Conservation (phyloP, 2,888 invertebrate genomes). For the Lamellibrachia columna region DNA sequence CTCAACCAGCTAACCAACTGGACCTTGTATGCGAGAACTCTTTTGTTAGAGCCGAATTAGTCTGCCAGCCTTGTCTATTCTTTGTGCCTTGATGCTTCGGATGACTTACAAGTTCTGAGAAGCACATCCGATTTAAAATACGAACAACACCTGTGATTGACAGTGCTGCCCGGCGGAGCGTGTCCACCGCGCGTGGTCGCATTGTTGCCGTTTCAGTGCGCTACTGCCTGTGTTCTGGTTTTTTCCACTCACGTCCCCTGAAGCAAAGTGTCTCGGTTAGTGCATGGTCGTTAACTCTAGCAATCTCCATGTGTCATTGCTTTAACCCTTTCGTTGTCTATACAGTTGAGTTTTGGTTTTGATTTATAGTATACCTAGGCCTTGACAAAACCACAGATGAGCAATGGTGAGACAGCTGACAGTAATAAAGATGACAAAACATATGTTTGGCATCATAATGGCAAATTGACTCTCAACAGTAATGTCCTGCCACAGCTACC, state of each 20-base stretch:
- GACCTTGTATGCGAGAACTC: neutral
- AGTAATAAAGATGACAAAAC: neutral
- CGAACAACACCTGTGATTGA: constrained; percentile 7
- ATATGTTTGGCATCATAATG: neutral
- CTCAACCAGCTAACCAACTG: neutral
- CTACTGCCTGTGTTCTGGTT: neutral
- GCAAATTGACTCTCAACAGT: neutral
- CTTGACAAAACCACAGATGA: constrained; percentile 10
- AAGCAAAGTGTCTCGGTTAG: constrained; percentile 16
- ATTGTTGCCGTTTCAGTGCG: neutral
- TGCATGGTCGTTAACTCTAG: constrained; percentile 16
- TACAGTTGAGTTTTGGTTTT: neutral
- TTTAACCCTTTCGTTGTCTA: neutral
- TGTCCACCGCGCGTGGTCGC: neutral
- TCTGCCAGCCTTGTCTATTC: neutral
- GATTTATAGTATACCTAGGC: neutral
- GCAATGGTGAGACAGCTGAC: neutral
- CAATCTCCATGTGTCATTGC: neutral
- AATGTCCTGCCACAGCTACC: neutral
- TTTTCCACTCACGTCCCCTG: constrained; percentile 12
- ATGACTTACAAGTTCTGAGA: constrained; percentile 9
- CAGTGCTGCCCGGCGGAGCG: neutral
- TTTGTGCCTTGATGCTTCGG: neutral
- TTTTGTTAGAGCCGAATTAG: neutral
- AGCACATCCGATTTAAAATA: neutral